Conservation (phyloP, 2,888 invertebrate genomes). For the Morpho deidamia region DNA sequence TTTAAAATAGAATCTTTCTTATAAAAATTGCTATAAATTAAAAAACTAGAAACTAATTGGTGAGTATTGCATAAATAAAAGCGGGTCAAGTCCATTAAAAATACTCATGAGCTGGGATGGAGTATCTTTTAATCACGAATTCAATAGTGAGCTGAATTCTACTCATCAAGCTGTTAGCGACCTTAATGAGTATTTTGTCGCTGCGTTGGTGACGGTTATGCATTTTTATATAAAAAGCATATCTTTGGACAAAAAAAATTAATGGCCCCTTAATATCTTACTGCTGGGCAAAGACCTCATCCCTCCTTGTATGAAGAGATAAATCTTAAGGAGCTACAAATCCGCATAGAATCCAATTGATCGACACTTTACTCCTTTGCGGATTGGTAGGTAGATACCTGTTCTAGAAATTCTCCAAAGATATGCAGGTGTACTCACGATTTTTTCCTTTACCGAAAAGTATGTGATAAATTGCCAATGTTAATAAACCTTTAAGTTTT, state of each 20-base stretch:
- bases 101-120: slow-evolving; percentile 2
- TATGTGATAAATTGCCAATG: too few relatives aligned
- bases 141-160: slow-evolving; percentile 15
- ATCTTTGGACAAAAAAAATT: background rate
- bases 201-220: background rate
- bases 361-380: too few relatives aligned
- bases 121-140: slow-evolving; percentile 13
- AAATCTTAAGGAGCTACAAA: too few relatives aligned
- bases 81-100: slow-evolving; percentile 9
- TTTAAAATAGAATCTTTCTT: too few relatives aligned
- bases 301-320: too few relatives aligned
- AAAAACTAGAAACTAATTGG: background rate
- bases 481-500: too few relatives aligned
- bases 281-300: too few relatives aligned
- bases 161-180: slow-evolving; percentile 15
- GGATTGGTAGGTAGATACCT: too few relatives aligned
- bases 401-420: too few relatives aligned
- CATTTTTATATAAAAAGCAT: background rate
- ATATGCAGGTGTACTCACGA: background rate
- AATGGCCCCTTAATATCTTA: too few relatives aligned
- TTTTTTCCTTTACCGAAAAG: background rate
- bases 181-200: slow-evolving; percentile 13
- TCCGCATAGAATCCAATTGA: too few relatives aligned
- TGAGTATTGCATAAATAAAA: slow-evolving; percentile 2
- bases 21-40: too few relatives aligned